Evolutionary conservation across 2,113 vertebrate species (phyloP), one percentile per base, ranked within the genome.

Genomic region (Sinosuthora webbiana): DNA sequence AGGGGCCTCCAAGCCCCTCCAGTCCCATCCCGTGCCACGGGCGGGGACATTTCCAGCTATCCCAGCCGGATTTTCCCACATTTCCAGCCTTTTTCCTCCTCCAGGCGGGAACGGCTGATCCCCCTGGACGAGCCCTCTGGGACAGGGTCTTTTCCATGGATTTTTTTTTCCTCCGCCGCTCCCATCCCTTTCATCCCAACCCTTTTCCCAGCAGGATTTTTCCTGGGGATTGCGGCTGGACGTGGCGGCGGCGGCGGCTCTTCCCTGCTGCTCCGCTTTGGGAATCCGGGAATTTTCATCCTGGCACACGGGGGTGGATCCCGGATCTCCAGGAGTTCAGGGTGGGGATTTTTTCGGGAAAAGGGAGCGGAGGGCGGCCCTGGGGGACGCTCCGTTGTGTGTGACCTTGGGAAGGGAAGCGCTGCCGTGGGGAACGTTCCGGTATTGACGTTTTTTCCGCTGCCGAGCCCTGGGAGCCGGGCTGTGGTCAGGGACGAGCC

Each of bases 251-350:
- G 37, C 37, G 37, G 37, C 37, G 37, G 8, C 31, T 44, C 47
- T 9, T 64, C 37, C 76, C 47, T 2, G 35, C 1, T 3, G 9
- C 44, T 20, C 22, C 8, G 0, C 0, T 3, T 5, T 2, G 24
- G 31, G 25, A 83, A 83, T n/a, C 25, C 1, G 13, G 67, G 67
- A 83, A 83, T 71, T 52, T 67, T 55, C 35, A 28, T 12, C 78
- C 41, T n/a, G 1, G 10, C 37, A 10, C 8, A 39, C 21, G 10
- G 5, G 24, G 12, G 39, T 50, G 7, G 33, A 82, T 59, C 31
- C 45, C 2, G 1, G 31, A 5, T 52, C 20, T 25, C 37, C 45
- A 7, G 45, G 45, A 15, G 7, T 2, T 1, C 44, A 3, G 30
- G 42, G 35, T 5, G 23, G 4, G 14, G 8, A 1, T 19, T 33